These are phyloP conservation scores for Cephus runcator DNA, from an alignment of 2,888 invertebrate species.

Conservation along the genomic window DNA sequence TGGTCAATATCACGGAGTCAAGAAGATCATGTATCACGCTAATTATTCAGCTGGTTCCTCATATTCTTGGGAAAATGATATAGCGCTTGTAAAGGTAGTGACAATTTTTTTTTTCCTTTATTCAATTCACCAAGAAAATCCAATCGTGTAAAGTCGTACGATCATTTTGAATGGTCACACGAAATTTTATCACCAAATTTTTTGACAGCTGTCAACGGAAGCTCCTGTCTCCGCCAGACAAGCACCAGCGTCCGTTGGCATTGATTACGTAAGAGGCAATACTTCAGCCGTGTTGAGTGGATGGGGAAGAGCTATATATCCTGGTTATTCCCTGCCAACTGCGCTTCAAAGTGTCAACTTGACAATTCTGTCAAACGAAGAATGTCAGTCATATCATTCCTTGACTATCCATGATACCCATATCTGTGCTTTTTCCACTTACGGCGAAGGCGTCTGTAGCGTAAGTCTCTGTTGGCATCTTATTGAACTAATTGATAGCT, in stretches of 20 bases:
- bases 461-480: slow-evolving; percentile 2
- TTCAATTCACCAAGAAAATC: too few relatives aligned
- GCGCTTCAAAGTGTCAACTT: slow-evolving; percentile 7
- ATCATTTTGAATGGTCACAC: too few relatives aligned
- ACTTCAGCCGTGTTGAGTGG: slow-evolving; percentile 8
- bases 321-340: slow-evolving; percentile 2
- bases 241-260: slow-evolving; percentile 1
- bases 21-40: slow-evolving; percentile 8
- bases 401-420: too few relatives aligned
- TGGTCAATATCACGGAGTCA: slow-evolving; percentile 11
- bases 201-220: slow-evolving; percentile 7
- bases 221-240: background rate
- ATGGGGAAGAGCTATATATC: slow-evolving; percentile 10
- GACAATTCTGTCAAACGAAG: slow-evolving; percentile 10
- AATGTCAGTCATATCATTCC: background rate
- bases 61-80: slow-evolving; percentile 13
- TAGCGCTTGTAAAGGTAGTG: slow-evolving; percentile 9
- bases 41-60: background rate
- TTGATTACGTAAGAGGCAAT: background rate
- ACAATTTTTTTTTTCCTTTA: background rate
- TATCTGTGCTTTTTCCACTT: too few relatives aligned
- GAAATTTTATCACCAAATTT: background rate
- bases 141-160: too few relatives aligned
- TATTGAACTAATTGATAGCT: background rate
- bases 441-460: background rate